Base-by-base conservation (phyloP, 2,113 vertebrate species). In the Gnathonemus echidnorhynchus region DNA sequence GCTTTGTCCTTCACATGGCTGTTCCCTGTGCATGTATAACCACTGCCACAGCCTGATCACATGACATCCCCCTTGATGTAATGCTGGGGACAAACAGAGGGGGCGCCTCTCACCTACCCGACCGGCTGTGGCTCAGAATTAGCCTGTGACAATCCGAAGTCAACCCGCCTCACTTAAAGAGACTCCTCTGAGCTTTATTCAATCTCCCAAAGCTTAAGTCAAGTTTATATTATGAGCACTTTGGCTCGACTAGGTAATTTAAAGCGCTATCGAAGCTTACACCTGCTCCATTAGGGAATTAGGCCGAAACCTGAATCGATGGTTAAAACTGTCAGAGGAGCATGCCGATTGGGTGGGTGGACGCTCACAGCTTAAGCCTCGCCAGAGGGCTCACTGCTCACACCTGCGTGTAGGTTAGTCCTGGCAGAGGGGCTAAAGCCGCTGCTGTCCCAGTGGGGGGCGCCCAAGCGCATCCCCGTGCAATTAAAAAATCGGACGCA, bases 401-500 rank as follows among this genome's bases (percentile, higher is more conserved):
- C 94, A 95, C 95, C 95, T 96, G 95, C 90, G 7, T 84, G 42
- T 39, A 62, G 58, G 89, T 86, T 89, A 89, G 52, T 85, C 31
- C 53, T 85, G 58, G 58, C 27, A 89, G 11, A 48, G 5, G 56
- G 49, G 50, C 49, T 89, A 53, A 39, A 52, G 88, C 6, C 27
- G 5, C 2, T 21, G 48, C 17, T 17, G 49, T 85, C 39, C 17
- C 35, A 9, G 21, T 8, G 10, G 21, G 13, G 46, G 10, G 42
- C 7, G 19, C 35, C 24, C 19, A 88, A 94, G 95, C 95, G 94
- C 93, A 94, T 94, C 96, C 95, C 94, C 93, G 95, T 95, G 95
- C 96, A 95, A 96, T 97, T 97, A 97, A 96, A 95, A 88, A 96
- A 95, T 91, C 88, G 93, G 94, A 97, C 93, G 96, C 96, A 97